Evolutionary conservation across 2,113 vertebrate genomes (phyloP), one percentile per base, ranked within the genome.

Genomic region (Salminus brasiliensis): DNA sequence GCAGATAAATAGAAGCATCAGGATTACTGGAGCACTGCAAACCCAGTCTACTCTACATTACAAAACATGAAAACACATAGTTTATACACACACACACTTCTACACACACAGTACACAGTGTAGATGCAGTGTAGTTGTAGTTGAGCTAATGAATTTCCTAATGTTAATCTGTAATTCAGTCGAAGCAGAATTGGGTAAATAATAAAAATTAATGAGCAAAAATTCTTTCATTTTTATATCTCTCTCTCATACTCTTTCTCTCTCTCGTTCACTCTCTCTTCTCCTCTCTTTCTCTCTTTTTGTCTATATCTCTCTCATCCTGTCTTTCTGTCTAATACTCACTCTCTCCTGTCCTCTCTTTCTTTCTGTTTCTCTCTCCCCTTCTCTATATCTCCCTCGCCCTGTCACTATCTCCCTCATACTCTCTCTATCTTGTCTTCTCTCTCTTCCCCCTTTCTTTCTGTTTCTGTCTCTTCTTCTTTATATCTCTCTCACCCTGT

Each of bases 1-100:
- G n/a, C 49, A 36, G 60, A 62, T 76, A 76, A 52, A 68, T 2
- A 57, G 63, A 76, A 66, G 53, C 41, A 32, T 63, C 41, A 49
- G 29, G 27, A 30, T 15, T 12, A 49, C n/a, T 45, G 8, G 8
- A 45, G 41, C 53, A 36, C 8, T 57, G 23, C 9, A 57, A 57
- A 23, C 25, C 4, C 1, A 29, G 3, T 11, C n/a, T 23, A 57
- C 23, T 59, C 39, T 27, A 39, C 25, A 30, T 43, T n/a, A 60
- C 9, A 12, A 49, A 70, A 32, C 27, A 12, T 32, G 29, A 5
- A 6, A 21, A 32, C 32, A 23, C 43, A 15, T 32, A 39, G 21
- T 32, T 7, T 2, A 16, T 9, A 15, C 59, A 30, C 18, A 32
- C 39, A 49, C 41, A 18, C 36, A 23, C 41, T 1, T n/a, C 55